Conservation (phyloP, 2,888 invertebrate species). For the Machimus rusticus region DNA sequence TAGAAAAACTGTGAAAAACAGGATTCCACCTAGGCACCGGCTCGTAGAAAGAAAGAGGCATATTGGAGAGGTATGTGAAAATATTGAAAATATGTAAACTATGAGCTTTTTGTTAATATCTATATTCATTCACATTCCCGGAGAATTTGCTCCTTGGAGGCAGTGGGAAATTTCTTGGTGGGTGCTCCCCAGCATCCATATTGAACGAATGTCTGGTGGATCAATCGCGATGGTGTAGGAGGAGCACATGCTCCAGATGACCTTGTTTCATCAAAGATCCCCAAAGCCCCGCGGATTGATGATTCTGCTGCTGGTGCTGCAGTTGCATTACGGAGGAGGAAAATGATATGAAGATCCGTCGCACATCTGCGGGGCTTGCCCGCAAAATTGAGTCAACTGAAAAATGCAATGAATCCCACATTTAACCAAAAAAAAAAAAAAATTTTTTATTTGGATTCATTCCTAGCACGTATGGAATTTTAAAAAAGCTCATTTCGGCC, state of each 20-base stretch:
- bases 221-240: not conserved
- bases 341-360: not conserved
- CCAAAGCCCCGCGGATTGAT: not conserved
- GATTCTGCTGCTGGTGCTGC: not conserved
- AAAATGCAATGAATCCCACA: not conserved
- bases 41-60: not conserved
- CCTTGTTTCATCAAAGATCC: not conserved
- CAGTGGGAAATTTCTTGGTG: not conserved
- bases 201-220: not conserved
- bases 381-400: not conserved
- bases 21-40: not conserved
- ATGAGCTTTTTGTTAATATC: not conserved
- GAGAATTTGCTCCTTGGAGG: not conserved
- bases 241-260: not conserved
- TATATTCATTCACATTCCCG: not conserved
- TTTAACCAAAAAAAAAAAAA: not conserved
- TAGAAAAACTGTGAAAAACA: not conserved
- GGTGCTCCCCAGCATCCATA: not conserved
- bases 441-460: not conserved
- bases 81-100: not conserved
- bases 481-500: not conserved
- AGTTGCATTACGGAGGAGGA: not conserved
- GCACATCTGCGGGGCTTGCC: not conserved
- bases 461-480: not conserved
- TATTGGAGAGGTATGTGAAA: not conserved